Evolutionary conservation across 2,888 invertebrate species (phyloP).

Genomic region (Apoda limacodes): DNA sequence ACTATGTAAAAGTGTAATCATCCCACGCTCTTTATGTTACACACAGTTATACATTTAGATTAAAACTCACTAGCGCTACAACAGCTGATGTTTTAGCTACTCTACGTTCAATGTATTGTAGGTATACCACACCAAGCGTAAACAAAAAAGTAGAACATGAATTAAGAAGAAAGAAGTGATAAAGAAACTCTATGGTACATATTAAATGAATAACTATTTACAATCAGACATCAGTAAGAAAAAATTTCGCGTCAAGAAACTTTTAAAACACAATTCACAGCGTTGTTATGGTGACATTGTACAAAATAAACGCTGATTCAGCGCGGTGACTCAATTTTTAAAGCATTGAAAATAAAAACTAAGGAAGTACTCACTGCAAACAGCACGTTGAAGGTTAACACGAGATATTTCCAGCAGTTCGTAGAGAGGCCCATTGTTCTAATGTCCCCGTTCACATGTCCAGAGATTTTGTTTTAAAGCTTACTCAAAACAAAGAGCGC

Average conservation of each 20-base stretch:
- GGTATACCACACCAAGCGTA: too few species aligned
- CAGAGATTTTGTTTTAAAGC: slow-evolving; percentile 44
- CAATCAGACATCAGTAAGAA: slow-evolving; percentile 1
- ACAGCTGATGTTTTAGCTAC: too few species aligned
- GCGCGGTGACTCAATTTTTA: slow-evolving; percentile 21
- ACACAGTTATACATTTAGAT: too few species aligned
- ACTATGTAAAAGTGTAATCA: too few species aligned
- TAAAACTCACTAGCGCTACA: too few species aligned
- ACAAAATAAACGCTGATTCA: slow-evolving; percentile 27
- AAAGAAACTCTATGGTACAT: slow-evolving; percentile 11
- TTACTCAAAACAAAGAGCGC: slow-evolving; percentile 54
- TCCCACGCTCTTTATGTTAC: too few species aligned
- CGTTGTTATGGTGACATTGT: slow-evolving; percentile 62
- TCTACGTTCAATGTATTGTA: too few species aligned
- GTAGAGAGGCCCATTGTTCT: slow-evolving; percentile 56
- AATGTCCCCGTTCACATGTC: slow-evolving; percentile 56
- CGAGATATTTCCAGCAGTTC: slow-evolving; percentile 64
- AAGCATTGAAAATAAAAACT: slow-evolving; percentile 23
- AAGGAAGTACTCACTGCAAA: slow-evolving; percentile 52
- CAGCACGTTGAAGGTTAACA: slow-evolving; percentile 57
- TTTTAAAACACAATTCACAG: slow-evolving; percentile 19
- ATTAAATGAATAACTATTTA: slow-evolving; percentile 3
- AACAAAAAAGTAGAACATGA: too few species aligned
- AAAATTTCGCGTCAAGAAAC: slow-evolving; percentile 4
- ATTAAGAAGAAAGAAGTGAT: too few species aligned